These are phyloP conservation scores for Anagrus nilaparvatae DNA, from an alignment of 1,140 invertebrate genomes.

Conservation along the genomic window DNA sequence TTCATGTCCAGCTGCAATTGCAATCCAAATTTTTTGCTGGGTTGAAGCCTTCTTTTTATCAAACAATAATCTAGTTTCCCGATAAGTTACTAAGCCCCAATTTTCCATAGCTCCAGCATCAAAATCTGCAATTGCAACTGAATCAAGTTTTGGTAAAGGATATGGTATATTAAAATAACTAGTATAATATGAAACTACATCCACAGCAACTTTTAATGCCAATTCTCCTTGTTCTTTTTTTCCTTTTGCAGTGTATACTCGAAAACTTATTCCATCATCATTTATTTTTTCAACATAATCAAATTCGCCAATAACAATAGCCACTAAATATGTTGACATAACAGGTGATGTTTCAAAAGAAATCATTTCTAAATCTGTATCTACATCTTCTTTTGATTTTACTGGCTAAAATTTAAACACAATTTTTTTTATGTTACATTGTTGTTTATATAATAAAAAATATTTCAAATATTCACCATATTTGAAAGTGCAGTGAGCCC, in stretches of 20 bases:
- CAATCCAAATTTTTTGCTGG: slow-evolving; percentile 75
- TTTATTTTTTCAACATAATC: slow-evolving; percentile 78
- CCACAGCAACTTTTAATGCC: slow-evolving; percentile 73
- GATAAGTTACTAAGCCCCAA: slow-evolving; percentile 75
- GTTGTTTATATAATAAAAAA: not conserved
- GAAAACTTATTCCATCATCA: slow-evolving; percentile 65
- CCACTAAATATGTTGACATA: slow-evolving; percentile 92
- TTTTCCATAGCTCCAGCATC: slow-evolving; percentile 89
- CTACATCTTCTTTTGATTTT: not conserved
- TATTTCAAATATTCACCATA: slow-evolving; percentile 52
- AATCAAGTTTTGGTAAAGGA: slow-evolving; percentile 89
- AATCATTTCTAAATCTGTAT: slow-evolving; percentile 39
- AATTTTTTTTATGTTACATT: not conserved
- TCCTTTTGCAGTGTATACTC: slow-evolving; percentile 83
- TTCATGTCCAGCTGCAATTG: slow-evolving; percentile 66
- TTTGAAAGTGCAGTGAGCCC: slow-evolving; percentile 80
- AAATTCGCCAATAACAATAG: slow-evolving; percentile 87
- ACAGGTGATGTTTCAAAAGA: slow-evolving; percentile 77
- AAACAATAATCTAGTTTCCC: no score
- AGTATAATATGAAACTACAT: slow-evolving; percentile 87
- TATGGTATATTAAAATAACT: slow-evolving; percentile 88
- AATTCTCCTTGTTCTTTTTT: slow-evolving; percentile 85
- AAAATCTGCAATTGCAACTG: slow-evolving; percentile 87
- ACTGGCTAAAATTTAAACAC: slow-evolving; percentile 11
- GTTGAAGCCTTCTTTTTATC: slow-evolving; percentile 72